Conservation (phyloP, 2,888 invertebrate genomes). For the Lymantria dispar region DNA sequence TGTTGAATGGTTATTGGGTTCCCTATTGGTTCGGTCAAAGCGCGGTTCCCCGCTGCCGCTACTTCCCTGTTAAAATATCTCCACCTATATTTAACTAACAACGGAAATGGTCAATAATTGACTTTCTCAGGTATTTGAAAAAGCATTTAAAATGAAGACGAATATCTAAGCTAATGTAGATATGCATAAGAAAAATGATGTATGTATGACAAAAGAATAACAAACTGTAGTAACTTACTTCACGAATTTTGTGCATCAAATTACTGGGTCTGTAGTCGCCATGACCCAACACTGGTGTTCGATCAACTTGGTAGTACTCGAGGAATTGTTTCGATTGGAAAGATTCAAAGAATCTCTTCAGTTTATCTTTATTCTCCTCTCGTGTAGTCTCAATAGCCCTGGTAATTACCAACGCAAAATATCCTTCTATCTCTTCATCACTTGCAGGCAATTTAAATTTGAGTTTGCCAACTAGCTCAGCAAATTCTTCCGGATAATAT, state of each 20-base stretch:
- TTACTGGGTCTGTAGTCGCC: conserved; percentile 40
- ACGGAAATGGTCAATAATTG: too few relatives aligned
- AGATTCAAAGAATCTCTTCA: conserved; percentile 1
- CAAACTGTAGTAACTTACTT: conserved; percentile 18
- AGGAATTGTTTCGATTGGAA: not conserved
- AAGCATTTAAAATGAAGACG: too few relatives aligned
- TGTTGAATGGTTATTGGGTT: too few relatives aligned
- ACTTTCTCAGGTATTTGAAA: too few relatives aligned
- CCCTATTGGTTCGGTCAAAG: too few relatives aligned
- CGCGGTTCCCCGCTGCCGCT: too few relatives aligned
- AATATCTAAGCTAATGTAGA: too few relatives aligned
- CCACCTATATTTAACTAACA: too few relatives aligned
- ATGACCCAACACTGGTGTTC: conserved; percentile 30
- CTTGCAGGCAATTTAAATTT: conserved; percentile 3
- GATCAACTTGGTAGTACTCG: not conserved
- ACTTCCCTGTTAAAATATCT: too few relatives aligned
- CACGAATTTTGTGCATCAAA: conserved; percentile 28
- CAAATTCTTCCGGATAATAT: conserved; percentile 38
- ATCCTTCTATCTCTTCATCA: not conserved
- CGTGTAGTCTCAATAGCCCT: not conserved
- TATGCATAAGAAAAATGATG: too few relatives aligned
- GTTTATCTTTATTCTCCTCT: not conserved
- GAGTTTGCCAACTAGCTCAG: not conserved
- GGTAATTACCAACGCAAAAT: not conserved
- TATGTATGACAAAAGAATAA: too few relatives aligned